Conservation (phyloP, 2,797 vertebrate genomes). For the Neopelma chrysocephalum region DNA sequence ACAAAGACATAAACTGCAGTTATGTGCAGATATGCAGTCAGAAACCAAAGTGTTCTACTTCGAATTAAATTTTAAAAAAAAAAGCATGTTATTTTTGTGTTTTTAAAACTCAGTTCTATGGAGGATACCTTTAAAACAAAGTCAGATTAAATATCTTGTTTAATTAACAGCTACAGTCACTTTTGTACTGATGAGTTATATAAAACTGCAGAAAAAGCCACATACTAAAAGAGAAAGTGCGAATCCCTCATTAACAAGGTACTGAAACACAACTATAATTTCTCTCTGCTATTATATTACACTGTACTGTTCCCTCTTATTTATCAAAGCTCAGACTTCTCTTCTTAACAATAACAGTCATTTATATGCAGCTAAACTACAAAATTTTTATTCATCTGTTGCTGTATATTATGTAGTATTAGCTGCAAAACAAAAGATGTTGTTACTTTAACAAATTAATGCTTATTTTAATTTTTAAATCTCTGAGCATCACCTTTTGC, state of each 20-base stretch:
- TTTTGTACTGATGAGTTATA: background rate
- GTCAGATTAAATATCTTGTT: background rate
- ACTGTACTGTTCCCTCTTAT: background rate
- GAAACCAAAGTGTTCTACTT: background rate
- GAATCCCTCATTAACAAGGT: constrained; percentile 27
- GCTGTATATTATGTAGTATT: background rate
- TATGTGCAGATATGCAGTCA: background rate
- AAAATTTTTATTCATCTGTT: background rate
- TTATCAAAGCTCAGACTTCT: constrained; percentile 18
- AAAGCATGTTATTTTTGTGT: background rate
- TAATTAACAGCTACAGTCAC: constrained; percentile 6
- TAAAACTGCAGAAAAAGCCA: background rate
- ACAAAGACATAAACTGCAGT: background rate
- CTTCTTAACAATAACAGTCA: background rate
- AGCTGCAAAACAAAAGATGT: background rate
- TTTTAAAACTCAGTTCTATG: background rate
- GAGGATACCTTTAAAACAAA: background rate
- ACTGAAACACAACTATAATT: constrained; percentile 13
- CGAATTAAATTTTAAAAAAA: background rate
- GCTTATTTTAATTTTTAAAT: background rate
- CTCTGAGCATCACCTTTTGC: background rate
- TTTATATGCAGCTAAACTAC: constrained; percentile 17
- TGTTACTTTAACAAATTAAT: background rate
- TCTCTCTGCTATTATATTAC: background rate
- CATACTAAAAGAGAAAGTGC: background rate